Evolutionary conservation across 2,888 invertebrate species (phyloP).

Genomic region (Dasysyrphus albostriatus): DNA sequence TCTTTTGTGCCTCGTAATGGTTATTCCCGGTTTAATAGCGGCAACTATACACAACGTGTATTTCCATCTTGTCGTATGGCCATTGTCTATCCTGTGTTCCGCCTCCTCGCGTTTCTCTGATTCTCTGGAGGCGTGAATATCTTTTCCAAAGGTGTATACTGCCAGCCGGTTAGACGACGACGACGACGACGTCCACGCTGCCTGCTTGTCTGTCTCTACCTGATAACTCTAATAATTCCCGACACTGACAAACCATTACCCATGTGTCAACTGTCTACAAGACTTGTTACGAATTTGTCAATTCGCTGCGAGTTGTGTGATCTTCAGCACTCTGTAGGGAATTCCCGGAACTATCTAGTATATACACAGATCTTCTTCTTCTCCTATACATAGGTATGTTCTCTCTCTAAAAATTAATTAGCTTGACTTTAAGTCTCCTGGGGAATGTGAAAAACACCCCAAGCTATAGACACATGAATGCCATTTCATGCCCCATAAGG

Average conservation of each 20-base stretch:
- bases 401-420: constrained; percentile 20
- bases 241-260: constrained; percentile 58
- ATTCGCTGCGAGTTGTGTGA: constrained; percentile 12
- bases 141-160: constrained; percentile 38
- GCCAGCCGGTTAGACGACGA: no score
- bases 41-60: constrained; percentile 7
- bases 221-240: constrained; percentile 51
- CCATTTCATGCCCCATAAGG: constrained; percentile 52
- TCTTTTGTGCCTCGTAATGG: constrained; percentile 9
- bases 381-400: neutral
- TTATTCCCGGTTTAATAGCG: neutral
- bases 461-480: constrained; percentile 27
- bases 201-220: neutral
- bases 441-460: constrained; percentile 7
- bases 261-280: constrained; percentile 59
- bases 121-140: constrained; percentile 58
- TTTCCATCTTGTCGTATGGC: constrained; percentile 17
- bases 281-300: constrained; percentile 64
- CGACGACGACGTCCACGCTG: no score
- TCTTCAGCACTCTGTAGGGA: constrained; percentile 47
- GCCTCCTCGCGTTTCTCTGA: constrained; percentile 16
- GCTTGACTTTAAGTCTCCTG: constrained; percentile 13
- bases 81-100: constrained; percentile 40
- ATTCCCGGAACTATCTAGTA: constrained; percentile 45
- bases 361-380: neutral